Conservation (phyloP, 2,888 invertebrate species). For the Coleophora flavipennella region DNA sequence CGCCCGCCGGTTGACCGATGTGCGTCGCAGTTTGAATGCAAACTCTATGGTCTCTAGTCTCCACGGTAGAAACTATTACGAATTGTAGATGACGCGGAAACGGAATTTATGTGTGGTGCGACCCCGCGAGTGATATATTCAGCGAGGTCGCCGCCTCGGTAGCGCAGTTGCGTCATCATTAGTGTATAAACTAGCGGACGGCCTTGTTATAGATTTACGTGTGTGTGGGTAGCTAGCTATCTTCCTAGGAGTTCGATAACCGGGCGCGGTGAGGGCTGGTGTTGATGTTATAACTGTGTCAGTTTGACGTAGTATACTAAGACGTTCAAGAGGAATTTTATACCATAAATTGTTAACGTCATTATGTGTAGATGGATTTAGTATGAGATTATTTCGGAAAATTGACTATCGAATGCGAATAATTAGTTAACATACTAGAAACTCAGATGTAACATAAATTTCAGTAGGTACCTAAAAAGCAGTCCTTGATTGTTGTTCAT, state of each 20-base stretch:
- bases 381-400: too few relatives aligned
- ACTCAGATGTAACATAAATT: too few relatives aligned
- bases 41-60: slow-evolving; percentile 24
- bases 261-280: slow-evolving; percentile 48
- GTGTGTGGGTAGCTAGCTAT: slow-evolving; percentile 13
- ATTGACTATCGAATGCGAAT: too few relatives aligned
- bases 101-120: slow-evolving; percentile 47
- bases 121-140: slow-evolving; percentile 41
- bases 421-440: too few relatives aligned
- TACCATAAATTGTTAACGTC: too few relatives aligned
- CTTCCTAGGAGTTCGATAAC: slow-evolving; percentile 52
- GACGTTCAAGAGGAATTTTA: too few relatives aligned
- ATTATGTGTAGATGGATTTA: too few relatives aligned
- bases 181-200: slow-evolving; percentile 26
- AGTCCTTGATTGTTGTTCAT: too few relatives aligned
- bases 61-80: slow-evolving; percentile 22
- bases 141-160: slow-evolving; percentile 47
- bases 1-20: slow-evolving; percentile 26
- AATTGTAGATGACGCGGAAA: slow-evolving; percentile 52
- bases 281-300: slow-evolving; percentile 41
- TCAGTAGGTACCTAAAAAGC: too few relatives aligned
- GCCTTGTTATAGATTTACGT: slow-evolving; percentile 43
- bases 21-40: slow-evolving; percentile 40
- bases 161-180: slow-evolving; percentile 40
- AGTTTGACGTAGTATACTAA: slow-evolving; percentile 16